phyloP scores from a whole-genome alignment of 2,888 invertebrate genomes.

The Cepaea hortensis region DNA sequence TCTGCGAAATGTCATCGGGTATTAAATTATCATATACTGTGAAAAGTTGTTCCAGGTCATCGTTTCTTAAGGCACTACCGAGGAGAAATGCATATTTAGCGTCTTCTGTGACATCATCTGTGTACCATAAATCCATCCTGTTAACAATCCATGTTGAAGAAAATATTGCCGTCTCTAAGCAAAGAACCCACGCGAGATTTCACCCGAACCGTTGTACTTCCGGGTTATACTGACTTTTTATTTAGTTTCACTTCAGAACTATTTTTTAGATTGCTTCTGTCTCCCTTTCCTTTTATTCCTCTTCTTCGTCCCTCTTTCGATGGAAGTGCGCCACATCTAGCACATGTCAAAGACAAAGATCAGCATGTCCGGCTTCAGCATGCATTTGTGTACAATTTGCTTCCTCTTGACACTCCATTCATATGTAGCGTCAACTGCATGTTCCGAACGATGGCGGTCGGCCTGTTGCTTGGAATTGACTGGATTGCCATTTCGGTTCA shows the following conservation, averaged over 20 bases:
- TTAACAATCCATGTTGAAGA: slow-evolving; percentile 20
- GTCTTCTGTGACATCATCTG: slow-evolving; percentile 68
- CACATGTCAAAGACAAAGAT: too few relatives aligned
- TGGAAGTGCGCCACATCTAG: too few relatives aligned
- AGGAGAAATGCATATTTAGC: slow-evolving; percentile 71
- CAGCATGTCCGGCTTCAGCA: too few relatives aligned
- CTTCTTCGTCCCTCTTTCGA: too few relatives aligned
- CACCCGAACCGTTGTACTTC: not conserved
- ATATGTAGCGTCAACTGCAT: too few relatives aligned
- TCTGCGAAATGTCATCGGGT: slow-evolving; percentile 65
- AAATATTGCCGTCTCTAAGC: slow-evolving; percentile 53
- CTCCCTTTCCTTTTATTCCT: not conserved
- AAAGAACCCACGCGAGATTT: slow-evolving; percentile 45
- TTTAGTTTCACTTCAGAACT: too few relatives aligned
- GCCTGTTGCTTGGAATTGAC: too few relatives aligned
- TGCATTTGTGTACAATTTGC: too few relatives aligned
- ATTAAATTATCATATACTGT: slow-evolving; percentile 69
- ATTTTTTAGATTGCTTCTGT: too few relatives aligned
- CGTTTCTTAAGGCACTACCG: slow-evolving; percentile 70
- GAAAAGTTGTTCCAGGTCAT: slow-evolving; percentile 69
- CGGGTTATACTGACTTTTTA: slow-evolving; percentile 15
- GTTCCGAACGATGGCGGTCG: too few relatives aligned
- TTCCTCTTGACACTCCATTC: too few relatives aligned
- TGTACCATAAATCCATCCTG: slow-evolving; percentile 64
- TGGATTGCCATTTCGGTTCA: too few relatives aligned